These are phyloP conservation scores for Pentalonia nigronervosa DNA, from an alignment of 1,140 invertebrate species.

Conservation along the genomic window DNA sequence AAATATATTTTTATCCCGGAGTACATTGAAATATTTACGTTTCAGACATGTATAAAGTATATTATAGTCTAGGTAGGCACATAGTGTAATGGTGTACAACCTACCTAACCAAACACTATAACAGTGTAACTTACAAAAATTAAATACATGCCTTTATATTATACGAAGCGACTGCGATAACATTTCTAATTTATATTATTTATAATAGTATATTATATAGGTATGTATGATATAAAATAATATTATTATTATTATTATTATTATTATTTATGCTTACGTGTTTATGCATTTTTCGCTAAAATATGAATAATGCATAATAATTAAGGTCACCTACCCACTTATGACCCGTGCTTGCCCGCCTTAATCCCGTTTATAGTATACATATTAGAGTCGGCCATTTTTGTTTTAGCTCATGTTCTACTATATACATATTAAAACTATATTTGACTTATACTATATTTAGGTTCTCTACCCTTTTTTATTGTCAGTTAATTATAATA, in stretches of 20 bases:
- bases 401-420: conserved; percentile 7
- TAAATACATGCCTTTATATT: not conserved
- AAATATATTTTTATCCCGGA: not conserved
- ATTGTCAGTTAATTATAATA: not conserved
- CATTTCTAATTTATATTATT: not conserved
- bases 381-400: not conserved
- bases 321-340: conserved; percentile 16
- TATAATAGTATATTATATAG: not conserved
- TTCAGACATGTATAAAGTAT: not conserved
- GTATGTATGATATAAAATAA: not conserved
- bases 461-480: not conserved
- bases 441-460: not conserved
- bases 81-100: not conserved
- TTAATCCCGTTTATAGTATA: conserved; percentile 3
- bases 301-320: conserved; percentile 40
- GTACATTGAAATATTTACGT: not conserved
- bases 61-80: not conserved
- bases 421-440: not conserved
- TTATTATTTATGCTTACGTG: not conserved
- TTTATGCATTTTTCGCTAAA: conserved; percentile 36
- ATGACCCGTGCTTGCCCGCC: not conserved
- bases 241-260: not conserved
- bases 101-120: not conserved
- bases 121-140: not conserved
- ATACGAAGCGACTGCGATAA: conserved; percentile 22